Percentiles rank a stretch among this genome's conserved stretches.
phyloP scores from a whole-genome alignment of 2,113 vertebrate species.

The Sus scrofa region T2T-Sscrofa CM000812.6:83607001-83607500 shows the following conservation, averaged over 20 bases:
- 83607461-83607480: neutral
- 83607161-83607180: neutral
- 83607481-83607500: neutral
- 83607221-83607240: neutral
- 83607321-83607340: neutral
- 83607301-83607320: neutral
- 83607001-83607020: neutral
- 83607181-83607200: conserved; percentile 4
- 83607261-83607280: neutral
- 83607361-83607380: neutral
- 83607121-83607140: neutral
- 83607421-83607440: neutral
- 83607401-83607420: neutral
- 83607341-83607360: neutral
- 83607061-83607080: neutral
- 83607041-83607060: neutral
- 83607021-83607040: neutral
- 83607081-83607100: neutral
- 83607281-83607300: neutral
- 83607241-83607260: neutral
- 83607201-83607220: neutral
- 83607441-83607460: neutral
- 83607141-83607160: neutral
- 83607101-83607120: neutral
- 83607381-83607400: neutral